Conservation (phyloP, 1,140 invertebrate genomes). For the Heliconius himera region DNA sequence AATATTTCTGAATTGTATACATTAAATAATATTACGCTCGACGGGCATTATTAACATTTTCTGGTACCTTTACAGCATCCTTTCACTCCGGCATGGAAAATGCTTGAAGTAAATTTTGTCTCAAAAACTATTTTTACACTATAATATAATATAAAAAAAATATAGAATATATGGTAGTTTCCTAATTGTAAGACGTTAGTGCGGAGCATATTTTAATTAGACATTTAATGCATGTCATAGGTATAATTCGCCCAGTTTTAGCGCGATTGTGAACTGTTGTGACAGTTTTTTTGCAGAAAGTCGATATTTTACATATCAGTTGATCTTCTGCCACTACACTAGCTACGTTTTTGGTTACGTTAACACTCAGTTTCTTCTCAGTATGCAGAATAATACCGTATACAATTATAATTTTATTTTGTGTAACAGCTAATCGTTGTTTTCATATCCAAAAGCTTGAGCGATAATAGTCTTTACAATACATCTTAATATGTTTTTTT, state of each 20-base stretch:
- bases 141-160: slow-evolving; percentile 63
- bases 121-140: slow-evolving; percentile 79
- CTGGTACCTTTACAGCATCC: slow-evolving; percentile 50
- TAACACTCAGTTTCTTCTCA: slow-evolving; percentile 18
- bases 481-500: slow-evolving; percentile 22
- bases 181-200: slow-evolving; percentile 72
- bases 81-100: slow-evolving; percentile 52
- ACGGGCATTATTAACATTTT: slow-evolving; percentile 69
- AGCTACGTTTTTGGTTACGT: slow-evolving; percentile 20
- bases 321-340: slow-evolving; percentile 33
- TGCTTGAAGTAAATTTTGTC: slow-evolving; percentile 66
- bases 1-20: slow-evolving; percentile 43
- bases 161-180: slow-evolving; percentile 77
- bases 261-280: slow-evolving; percentile 54
- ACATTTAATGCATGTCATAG: slow-evolving; percentile 77
- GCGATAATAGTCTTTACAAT: slow-evolving; percentile 44
- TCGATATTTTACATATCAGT: slow-evolving; percentile 59
- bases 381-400: slow-evolving; percentile 21
- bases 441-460: neutral
- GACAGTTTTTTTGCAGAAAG: slow-evolving; percentile 59
- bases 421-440: neutral
- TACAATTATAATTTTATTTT: neutral
- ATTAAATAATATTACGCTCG: slow-evolving; percentile 30
- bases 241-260: slow-evolving; percentile 64
- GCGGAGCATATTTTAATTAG: slow-evolving; percentile 78